These are phyloP conservation scores for Garra rufa DNA, from an alignment of 2,113 vertebrate species.

Conservation along the genomic window DNA sequence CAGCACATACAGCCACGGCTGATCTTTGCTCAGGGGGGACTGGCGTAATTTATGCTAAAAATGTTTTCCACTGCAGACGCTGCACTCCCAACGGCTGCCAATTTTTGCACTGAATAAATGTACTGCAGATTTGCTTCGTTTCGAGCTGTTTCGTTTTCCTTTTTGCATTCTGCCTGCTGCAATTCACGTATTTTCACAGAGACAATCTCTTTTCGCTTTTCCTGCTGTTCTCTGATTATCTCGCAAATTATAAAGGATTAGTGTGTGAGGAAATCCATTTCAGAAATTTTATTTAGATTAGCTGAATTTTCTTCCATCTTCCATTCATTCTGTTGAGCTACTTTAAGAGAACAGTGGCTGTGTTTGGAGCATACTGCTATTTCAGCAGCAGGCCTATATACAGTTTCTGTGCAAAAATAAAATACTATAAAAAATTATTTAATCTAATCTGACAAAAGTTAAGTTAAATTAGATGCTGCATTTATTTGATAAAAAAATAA, in stretches of 20 bases:
- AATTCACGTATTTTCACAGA: not conserved
- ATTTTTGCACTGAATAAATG: constrained; percentile 1
- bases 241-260: not conserved
- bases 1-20: constrained; percentile 10
- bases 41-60: constrained; percentile 71
- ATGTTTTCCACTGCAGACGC: constrained; percentile 24
- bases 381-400: not conserved
- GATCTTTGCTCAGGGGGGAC: constrained; percentile 56
- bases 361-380: not conserved
- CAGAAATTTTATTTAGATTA: not conserved
- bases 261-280: not conserved
- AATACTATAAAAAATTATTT: not conserved
- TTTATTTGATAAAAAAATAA: not conserved
- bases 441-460: not conserved
- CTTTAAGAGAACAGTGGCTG: not conserved
- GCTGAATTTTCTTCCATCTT: not conserved
- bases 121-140: constrained; percentile 4
- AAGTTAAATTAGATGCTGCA: not conserved
- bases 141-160: not conserved
- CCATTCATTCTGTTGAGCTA: not conserved
- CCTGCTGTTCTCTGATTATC: not conserved
- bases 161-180: constrained; percentile 7
- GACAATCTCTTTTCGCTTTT: not conserved
- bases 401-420: not conserved
- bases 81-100: constrained; percentile 12